phyloP scores from a whole-genome alignment of 2,797 vertebrate genomes.

The Chromis chromis region DNA sequence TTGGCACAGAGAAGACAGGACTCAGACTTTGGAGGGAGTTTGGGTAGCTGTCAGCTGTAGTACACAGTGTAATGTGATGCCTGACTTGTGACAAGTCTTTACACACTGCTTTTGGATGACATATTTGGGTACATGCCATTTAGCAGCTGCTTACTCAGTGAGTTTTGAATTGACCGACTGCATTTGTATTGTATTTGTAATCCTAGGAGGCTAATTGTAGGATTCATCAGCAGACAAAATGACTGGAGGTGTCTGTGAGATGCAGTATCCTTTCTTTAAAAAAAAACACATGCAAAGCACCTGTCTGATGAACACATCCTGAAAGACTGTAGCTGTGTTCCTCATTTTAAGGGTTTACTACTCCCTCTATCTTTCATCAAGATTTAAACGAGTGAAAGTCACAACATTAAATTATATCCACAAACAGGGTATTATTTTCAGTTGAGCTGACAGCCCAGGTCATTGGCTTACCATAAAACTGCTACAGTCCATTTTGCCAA shows the following conservation, averaged over 20 bases:
- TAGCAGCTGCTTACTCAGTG: constrained; percentile 16
- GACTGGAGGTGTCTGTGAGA: constrained; percentile 8
- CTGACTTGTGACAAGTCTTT: constrained; percentile 35
- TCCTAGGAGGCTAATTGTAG: constrained; percentile 12
- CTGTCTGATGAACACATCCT: constrained; percentile 18
- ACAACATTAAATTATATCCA: constrained; percentile 31
- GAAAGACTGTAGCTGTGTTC: constrained; percentile 29
- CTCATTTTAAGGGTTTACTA: constrained; percentile 39
- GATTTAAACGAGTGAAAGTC: constrained; percentile 25
- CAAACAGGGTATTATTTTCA: constrained; percentile 34
- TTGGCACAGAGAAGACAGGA: constrained; percentile 30
- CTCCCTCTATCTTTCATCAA: constrained; percentile 23
- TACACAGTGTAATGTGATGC: constrained; percentile 19
- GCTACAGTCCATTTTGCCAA: constrained; percentile 19
- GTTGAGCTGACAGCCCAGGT: constrained; percentile 22
- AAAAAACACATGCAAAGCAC: constrained; percentile 13
- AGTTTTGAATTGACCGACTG: constrained; percentile 27
- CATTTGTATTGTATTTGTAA: constrained; percentile 23
- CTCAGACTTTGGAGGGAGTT: constrained; percentile 25
- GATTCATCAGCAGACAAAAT: constrained; percentile 17
- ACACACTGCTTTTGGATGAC: constrained; percentile 30
- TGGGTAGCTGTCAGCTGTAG: constrained; percentile 27
- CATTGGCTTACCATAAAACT: constrained; percentile 31
- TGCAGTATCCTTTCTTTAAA: constrained; percentile 1
- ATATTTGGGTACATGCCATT: constrained; percentile 23